A percentile compares a stretch with the other conserved stretches of the same genome.
Conservation (phyloP, 2,888 invertebrate genomes). For the Cerceris ruficornis region DNA sequence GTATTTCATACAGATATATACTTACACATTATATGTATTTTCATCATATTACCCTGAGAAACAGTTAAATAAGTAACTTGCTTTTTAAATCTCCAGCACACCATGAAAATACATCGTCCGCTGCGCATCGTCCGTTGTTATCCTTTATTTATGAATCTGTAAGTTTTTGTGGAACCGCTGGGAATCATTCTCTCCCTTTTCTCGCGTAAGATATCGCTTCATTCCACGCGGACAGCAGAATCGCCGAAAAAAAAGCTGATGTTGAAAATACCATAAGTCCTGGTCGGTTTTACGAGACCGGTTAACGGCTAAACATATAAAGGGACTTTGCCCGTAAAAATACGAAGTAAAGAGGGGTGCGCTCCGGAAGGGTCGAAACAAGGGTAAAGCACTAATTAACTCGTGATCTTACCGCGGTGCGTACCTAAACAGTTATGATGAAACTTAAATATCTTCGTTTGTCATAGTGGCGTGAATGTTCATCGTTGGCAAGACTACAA, state of each 20-base stretch:
- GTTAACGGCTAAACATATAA: slow-evolving; percentile 62
- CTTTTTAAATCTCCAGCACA: no score
- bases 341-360: slow-evolving; percentile 17
- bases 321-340: slow-evolving; percentile 59
- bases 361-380: slow-evolving; percentile 26
- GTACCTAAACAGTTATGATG: slow-evolving; percentile 1
- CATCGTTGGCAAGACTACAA: slow-evolving; percentile 17
- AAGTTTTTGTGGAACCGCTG: not conserved
- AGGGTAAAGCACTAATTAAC: slow-evolving; percentile 66
- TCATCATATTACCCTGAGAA: no score
- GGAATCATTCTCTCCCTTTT: slow-evolving; percentile 14
- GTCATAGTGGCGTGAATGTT: slow-evolving; percentile 28
- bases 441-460: not conserved
- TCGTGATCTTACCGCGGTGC: slow-evolving; percentile 42
- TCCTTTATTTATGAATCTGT: slow-evolving; percentile 4
- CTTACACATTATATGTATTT: no score
- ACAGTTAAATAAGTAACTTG: no score
- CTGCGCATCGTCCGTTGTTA: not conserved
- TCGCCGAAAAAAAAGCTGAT: not conserved
- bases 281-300: slow-evolving; percentile 54
- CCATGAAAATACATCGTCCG: no score
- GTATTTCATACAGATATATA: no score
- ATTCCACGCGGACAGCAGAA: slow-evolving; percentile 3
- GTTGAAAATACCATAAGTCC: slow-evolving; percentile 18
- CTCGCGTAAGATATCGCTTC: slow-evolving; percentile 15